phyloP scores from a whole-genome alignment of 2,888 invertebrate species.

The Tetheella fluctuosa region DNA sequence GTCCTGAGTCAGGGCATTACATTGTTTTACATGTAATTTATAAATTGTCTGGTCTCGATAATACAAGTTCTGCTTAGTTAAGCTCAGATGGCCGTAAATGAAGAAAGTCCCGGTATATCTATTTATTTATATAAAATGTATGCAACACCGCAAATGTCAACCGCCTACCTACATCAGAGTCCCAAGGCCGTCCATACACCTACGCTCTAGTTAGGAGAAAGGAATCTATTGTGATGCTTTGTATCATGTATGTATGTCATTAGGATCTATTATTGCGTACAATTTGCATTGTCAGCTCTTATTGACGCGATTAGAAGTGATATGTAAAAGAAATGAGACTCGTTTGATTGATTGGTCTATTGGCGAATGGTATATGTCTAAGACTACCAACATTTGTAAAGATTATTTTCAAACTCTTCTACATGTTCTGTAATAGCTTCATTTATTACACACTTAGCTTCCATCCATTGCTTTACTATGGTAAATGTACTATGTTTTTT shows the following conservation, averaged over 20 bases:
- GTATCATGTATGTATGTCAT: conserved; percentile 52
- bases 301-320: conserved; percentile 25
- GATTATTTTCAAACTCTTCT: no score
- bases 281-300: conserved; percentile 54
- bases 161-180: conserved; percentile 41
- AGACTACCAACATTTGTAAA: no score
- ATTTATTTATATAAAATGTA: not conserved
- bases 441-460: no score
- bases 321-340: conserved; percentile 35
- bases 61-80: no score
- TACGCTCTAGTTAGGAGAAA: conserved; percentile 76
- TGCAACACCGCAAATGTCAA: conserved; percentile 47
- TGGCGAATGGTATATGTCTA: conserved; percentile 25
- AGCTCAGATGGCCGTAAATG: not conserved
- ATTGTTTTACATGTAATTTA: no score
- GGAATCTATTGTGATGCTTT: conserved; percentile 69
- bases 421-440: no score
- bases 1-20: no score
- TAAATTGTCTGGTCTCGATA: no score
- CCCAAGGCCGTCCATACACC: conserved; percentile 69
- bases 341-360: conserved; percentile 36
- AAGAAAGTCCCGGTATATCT: not conserved
- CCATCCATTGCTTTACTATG: no score
- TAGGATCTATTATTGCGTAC: conserved; percentile 54
- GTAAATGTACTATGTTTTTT: no score